These are phyloP conservation scores for Drosophila equinoxialis DNA, from an alignment of 1,140 invertebrate species.

Conservation along the genomic window DNA sequence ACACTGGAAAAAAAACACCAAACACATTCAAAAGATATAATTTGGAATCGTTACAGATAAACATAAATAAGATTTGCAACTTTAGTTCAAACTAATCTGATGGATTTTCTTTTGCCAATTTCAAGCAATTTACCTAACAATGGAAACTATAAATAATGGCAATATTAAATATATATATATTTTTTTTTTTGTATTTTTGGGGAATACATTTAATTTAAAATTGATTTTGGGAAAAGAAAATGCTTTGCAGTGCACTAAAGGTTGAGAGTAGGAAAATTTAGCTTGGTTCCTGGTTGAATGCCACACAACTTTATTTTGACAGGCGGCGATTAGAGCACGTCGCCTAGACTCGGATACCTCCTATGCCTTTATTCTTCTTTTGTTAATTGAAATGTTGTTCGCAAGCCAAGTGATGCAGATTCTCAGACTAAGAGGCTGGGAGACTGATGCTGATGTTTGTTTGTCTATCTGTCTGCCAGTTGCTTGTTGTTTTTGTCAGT, in stretches of 20 bases:
- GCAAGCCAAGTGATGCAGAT: constrained; percentile 22
- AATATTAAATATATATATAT: no score
- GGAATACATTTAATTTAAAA: no score
- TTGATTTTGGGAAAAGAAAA: no score
- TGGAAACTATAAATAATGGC: no score
- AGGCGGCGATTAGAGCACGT: constrained; percentile 68
- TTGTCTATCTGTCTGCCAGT: constrained; percentile 49
- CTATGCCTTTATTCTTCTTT: constrained; percentile 26
- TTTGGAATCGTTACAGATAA: not conserved
- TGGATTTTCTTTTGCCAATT: no score
- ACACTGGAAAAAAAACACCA: constrained; percentile 23
- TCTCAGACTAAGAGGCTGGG: constrained; percentile 16
- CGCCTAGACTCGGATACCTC: not conserved
- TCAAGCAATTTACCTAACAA: no score
- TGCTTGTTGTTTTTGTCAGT: constrained; percentile 60
- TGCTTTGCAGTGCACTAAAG: not conserved
- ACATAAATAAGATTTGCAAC: not conserved
- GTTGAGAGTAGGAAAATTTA: constrained; percentile 2
- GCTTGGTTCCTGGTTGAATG: constrained; percentile 32
- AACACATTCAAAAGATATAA: not conserved
- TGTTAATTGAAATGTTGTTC: constrained; percentile 75
- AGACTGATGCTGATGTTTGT: constrained; percentile 48
- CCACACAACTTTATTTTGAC: constrained; percentile 68
- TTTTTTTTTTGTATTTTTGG: no score
- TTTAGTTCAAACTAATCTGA: not conserved